These are phyloP conservation scores for Platyrinchus mystaceus DNA, from an alignment of 2,797 vertebrate genomes.

Conservation along the genomic window DNA sequence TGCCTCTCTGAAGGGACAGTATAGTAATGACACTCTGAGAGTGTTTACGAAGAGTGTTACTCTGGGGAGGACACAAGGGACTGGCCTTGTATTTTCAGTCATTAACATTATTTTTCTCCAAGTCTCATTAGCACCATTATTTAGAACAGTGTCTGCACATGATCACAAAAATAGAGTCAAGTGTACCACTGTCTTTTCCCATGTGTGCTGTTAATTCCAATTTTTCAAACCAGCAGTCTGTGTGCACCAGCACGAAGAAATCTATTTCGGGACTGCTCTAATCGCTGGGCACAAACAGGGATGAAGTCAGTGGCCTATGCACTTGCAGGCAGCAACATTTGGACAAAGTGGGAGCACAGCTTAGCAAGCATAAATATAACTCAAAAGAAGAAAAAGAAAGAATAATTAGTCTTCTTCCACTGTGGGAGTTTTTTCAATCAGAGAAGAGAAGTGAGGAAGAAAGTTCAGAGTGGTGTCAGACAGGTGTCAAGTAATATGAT, in stretches of 20 bases:
- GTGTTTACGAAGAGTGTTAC: neutral
- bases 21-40: neutral
- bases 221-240: neutral
- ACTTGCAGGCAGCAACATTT: neutral
- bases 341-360: neutral
- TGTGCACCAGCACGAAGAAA: neutral
- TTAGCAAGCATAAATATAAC: neutral
- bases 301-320: neutral
- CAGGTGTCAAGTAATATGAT: neutral
- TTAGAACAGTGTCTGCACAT: conserved; percentile 1
- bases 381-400: neutral
- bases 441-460: neutral
- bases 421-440: neutral
- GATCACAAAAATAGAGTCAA: conserved; percentile 2
- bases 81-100: neutral
- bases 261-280: neutral
- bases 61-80: neutral
- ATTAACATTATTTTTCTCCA: neutral
- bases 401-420: neutral
- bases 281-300: neutral
- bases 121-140: neutral
- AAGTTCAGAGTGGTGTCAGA: neutral
- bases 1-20: neutral
- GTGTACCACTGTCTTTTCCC: neutral
- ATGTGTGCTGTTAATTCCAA: neutral